A percentile compares a stretch with the other conserved stretches of the same genome.
phyloP scores from a whole-genome alignment of 2,797 vertebrate genomes.

The Microtus obscurus region DNA sequence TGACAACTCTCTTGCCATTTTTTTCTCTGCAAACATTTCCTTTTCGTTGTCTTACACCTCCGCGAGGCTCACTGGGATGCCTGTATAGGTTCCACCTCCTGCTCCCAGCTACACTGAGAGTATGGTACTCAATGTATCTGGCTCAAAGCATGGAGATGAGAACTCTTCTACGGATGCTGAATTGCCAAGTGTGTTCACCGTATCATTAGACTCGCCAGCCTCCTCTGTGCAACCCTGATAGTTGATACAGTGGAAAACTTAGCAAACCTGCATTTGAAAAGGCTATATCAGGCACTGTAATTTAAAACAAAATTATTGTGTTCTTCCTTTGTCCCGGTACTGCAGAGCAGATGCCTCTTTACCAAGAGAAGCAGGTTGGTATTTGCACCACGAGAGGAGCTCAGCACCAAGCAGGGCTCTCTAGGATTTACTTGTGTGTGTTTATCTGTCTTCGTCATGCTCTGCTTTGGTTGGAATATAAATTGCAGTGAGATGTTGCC shows the following conservation, averaged over 20 bases:
- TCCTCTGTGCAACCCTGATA: slow-evolving; percentile 34
- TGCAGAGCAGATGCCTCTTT: slow-evolving; percentile 65
- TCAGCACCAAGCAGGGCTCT: background rate
- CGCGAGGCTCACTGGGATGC: background rate
- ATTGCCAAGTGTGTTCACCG: background rate
- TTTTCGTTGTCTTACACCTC: background rate
- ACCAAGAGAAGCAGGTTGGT: slow-evolving; percentile 61
- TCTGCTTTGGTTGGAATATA: slow-evolving; percentile 57
- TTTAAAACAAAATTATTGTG: slow-evolving; percentile 78
- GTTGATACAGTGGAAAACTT: slow-evolving; percentile 38
- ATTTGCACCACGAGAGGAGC: slow-evolving; percentile 44
- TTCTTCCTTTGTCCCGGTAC: slow-evolving; percentile 57
- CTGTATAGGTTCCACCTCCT: background rate
- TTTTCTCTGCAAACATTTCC: background rate
- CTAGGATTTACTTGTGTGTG: slow-evolving; percentile 45
- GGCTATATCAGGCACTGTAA: slow-evolving; percentile 78
- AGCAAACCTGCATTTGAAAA: slow-evolving; percentile 72
- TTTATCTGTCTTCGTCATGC: slow-evolving; percentile 30
- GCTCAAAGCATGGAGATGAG: background rate
- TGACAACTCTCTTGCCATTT: background rate
- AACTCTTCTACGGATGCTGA: background rate
- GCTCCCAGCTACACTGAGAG: background rate
- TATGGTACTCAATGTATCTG: background rate
- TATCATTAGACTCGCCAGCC: slow-evolving; percentile 62
- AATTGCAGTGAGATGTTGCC: slow-evolving; percentile 33